Evolutionary conservation across 2,888 invertebrate species (phyloP).

Genomic region (Odontocerum albicorne): DNA sequence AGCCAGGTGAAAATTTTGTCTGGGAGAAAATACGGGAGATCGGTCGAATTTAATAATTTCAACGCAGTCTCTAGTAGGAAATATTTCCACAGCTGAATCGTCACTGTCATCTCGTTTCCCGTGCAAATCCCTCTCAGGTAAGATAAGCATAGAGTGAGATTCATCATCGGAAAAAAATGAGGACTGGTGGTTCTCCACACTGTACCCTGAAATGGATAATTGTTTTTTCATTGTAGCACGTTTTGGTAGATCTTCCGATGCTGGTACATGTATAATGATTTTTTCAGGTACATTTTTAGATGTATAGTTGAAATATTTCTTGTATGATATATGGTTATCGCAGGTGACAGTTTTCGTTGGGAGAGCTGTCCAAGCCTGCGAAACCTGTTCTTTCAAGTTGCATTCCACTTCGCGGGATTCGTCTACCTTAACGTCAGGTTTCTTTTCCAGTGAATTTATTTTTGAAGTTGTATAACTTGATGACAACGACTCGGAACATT

Average conservation of each 20-base stretch:
- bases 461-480: background rate
- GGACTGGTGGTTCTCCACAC: conserved; percentile 39
- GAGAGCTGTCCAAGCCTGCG: background rate
- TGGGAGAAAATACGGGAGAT: conserved; percentile 46
- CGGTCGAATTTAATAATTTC: conserved; percentile 46
- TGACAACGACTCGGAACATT: background rate
- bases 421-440: background rate
- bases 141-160: conserved; percentile 14
- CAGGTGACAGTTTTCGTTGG: background rate
- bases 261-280: conserved; percentile 51
- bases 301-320: conserved; percentile 23
- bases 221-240: conserved; percentile 41
- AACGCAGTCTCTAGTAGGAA: conserved; percentile 50
- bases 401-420: background rate
- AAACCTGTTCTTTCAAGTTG: background rate
- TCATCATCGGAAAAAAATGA: conserved; percentile 30
- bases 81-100: conserved; percentile 53
- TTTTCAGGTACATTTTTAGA: conserved; percentile 46
- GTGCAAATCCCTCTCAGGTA: conserved; percentile 10
- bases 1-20: conserved; percentile 41
- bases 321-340: conserved; percentile 18
- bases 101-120: conserved; percentile 43
- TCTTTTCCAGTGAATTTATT: background rate
- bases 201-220: conserved; percentile 45
- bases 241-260: conserved; percentile 44